Evolutionary conservation across 2,888 invertebrate species (phyloP).

Genomic region (Rotaria socialis): DNA sequence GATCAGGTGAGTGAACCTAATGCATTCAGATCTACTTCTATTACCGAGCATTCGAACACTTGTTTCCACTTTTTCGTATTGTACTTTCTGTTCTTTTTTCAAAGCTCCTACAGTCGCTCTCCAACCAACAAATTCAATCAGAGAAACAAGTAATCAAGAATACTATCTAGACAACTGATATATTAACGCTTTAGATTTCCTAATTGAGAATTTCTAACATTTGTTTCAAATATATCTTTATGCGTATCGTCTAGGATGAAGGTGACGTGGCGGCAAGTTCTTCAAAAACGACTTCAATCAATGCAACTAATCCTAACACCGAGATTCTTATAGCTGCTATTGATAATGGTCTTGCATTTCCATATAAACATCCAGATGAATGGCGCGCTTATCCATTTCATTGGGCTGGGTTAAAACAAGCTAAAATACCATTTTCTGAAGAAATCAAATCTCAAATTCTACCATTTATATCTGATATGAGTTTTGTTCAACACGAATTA

Average conservation of each 20-base stretch:
- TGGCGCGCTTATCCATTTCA: conserved; percentile 99
- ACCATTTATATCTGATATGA: conserved; percentile 87
- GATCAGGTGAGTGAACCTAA: conserved; percentile 15
- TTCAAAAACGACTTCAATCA: background rate
- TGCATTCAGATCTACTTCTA: background rate
- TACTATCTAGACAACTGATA: no score
- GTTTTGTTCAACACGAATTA: conserved; percentile 84
- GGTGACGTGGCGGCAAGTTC: background rate
- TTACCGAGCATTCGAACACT: no score
- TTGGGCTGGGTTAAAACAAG: conserved; percentile 97
- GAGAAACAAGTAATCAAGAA: background rate
- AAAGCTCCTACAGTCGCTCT: background rate
- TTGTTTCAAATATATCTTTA: no score
- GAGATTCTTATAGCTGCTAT: conserved; percentile 90
- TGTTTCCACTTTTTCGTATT: no score
- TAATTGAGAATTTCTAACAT: no score
- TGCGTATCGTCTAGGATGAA: background rate
- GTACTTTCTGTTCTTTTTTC: background rate
- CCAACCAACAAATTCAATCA: background rate
- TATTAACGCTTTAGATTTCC: no score
- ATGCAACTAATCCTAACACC: conserved; percentile 57
- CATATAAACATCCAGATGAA: conserved; percentile 98
- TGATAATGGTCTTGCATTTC: conserved; percentile 95
- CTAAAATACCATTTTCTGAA: conserved; percentile 88
- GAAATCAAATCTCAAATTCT: conserved; percentile 84